Evolutionary conservation across 2,888 invertebrate genomes (phyloP).

Genomic region (Lasioglossum lativentre): DNA sequence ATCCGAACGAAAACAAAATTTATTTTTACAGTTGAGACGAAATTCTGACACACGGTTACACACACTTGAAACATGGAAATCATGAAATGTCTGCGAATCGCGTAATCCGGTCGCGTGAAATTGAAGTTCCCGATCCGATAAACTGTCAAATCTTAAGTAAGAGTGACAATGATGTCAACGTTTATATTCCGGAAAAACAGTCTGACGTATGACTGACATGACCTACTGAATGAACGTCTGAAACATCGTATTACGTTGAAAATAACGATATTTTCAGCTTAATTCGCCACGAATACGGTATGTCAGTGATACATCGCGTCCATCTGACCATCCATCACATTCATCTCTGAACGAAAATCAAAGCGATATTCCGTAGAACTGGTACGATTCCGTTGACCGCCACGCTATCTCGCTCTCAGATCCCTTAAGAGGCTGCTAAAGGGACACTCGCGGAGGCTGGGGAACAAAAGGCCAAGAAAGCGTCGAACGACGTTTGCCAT

Average conservation of each 20-base stretch:
- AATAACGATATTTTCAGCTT: too few species aligned
- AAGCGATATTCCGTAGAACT: not conserved
- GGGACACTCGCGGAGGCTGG: not conserved
- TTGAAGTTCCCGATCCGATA: not conserved
- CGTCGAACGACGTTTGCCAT: not conserved
- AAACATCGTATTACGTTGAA: not conserved
- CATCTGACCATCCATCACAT: too few species aligned
- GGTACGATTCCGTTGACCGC: not conserved
- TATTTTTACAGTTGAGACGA: too few species aligned
- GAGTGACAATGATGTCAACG: not conserved
- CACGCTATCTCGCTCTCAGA: not conserved
- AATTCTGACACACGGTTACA: too few species aligned
- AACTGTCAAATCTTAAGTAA: not conserved
- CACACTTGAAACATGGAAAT: not conserved
- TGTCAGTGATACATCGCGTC: too few species aligned
- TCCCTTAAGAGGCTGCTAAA: not conserved
- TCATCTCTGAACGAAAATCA: too few species aligned
- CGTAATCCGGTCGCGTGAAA: not conserved
- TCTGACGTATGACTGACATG: not conserved
- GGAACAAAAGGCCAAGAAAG: not conserved
- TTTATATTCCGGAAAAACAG: not conserved
- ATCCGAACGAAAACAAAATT: too few species aligned
- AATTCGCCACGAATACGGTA: too few species aligned
- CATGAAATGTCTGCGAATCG: too few species aligned
- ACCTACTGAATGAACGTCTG: not conserved